Evolutionary conservation across 2,113 vertebrate species (phyloP), one percentile per base, ranked within the genome.

Genomic region (Neogobius melanostomus): DNA sequence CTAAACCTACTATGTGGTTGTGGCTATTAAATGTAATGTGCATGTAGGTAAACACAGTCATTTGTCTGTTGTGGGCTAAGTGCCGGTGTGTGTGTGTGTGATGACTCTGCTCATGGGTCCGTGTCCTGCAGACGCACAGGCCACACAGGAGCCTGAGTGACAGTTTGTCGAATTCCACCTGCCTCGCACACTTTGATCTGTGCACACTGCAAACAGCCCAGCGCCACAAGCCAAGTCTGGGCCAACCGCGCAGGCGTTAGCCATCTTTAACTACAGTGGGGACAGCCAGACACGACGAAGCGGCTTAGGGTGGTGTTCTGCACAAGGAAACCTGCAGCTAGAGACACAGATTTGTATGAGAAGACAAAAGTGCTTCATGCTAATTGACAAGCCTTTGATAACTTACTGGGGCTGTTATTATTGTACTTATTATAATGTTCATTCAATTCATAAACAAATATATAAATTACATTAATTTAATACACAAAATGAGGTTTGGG

Each of bases 91-190:
- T 64, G 48, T 74, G 66, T 62, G 36, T 64, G 48, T 52, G 44
- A 2, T n/a, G 57, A 49, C 73, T 63, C 12, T 60, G 36, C 64
- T 77, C 59, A 70, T 76, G 65, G 6, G 66, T 72, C 68, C 16
- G 73, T 17, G 72, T 46, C 68, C 63, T 72, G 63, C 44, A 3
- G 72, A 72, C 67, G 67, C 60, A 66, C 51, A 28, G 86, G 77
- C 85, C 86, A 86, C 85, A 88, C 83, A 87, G 75, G 49, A 80
- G 87, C 12, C 11, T 77, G 83, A 85, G 52, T 79, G 87, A 81
- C 84, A 75, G 70, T 28, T 69, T 63, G 15, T 78, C 68, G 59
- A 43, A 75, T 74, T 51, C 62, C 87, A 87, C 83, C 86, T 89
- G 83, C 76, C 54, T 74, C 7, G 36, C 57, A 52, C 56, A 42